These are phyloP conservation scores for Micropterix aruncella DNA, from an alignment of 2,888 invertebrate genomes.

Conservation along the genomic window DNA sequence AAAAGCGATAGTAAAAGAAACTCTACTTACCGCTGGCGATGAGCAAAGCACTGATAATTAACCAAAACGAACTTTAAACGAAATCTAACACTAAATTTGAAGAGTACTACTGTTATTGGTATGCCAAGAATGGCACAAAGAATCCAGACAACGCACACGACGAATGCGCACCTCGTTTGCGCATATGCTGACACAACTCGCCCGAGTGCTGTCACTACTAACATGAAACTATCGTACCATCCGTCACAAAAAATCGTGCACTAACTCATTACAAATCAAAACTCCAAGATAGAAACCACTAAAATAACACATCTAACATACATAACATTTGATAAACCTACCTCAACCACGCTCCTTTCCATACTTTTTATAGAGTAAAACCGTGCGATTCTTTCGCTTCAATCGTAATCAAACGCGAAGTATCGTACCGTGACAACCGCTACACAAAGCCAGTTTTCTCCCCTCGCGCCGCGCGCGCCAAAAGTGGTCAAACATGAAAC, in stretches of 20 bases:
- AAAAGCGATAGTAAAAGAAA: slow-evolving; percentile 38
- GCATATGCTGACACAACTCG: slow-evolving; percentile 61
- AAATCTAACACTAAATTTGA: slow-evolving; percentile 56
- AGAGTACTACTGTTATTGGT: slow-evolving; percentile 69
- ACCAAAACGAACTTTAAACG: slow-evolving; percentile 49
- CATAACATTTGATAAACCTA: too few species aligned
- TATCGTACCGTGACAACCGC: too few species aligned
- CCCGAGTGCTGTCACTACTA: slow-evolving; percentile 26
- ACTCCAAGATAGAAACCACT: too few species aligned
- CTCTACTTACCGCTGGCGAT: slow-evolving; percentile 61
- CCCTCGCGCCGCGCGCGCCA: slow-evolving; percentile 34
- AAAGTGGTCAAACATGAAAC: slow-evolving; percentile 44
- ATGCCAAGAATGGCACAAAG: slow-evolving; percentile 96
- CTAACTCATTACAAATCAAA: too few species aligned
- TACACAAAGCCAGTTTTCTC: too few species aligned
- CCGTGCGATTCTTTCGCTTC: too few species aligned
- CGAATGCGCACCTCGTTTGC: slow-evolving; percentile 70
- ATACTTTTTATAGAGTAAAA: too few species aligned
- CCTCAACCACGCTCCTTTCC: too few species aligned
- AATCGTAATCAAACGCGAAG: too few species aligned
- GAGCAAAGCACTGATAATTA: slow-evolving; percentile 47
- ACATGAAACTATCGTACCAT: too few species aligned
- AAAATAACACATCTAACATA: too few species aligned
- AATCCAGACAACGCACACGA: slow-evolving; percentile 89
- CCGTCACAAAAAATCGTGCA: too few species aligned